These are phyloP conservation scores for Actenoides lindsayi DNA, from an alignment of 2,113 vertebrate genomes.

Conservation along the genomic window DNA sequence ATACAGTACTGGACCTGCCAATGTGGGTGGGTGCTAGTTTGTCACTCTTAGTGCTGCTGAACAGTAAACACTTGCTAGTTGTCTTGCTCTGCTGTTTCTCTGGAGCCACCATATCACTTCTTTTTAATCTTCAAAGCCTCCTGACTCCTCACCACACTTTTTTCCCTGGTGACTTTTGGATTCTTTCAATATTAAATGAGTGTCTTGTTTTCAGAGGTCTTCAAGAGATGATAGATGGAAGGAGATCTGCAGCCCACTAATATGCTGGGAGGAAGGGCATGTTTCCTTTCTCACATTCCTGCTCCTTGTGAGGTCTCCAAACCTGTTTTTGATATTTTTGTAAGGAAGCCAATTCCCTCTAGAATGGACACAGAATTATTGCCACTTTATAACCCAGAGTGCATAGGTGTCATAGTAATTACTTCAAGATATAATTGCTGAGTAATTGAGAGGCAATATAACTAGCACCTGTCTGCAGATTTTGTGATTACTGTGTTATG, in stretches of 20 bases:
- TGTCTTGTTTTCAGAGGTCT: background rate
- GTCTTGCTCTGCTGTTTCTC: background rate
- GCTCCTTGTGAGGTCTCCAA: background rate
- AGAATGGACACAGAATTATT: background rate
- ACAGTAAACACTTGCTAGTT: background rate
- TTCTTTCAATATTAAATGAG: background rate
- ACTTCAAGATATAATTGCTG: conserved; percentile 33
- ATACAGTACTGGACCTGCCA: background rate
- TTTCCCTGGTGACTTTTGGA: background rate
- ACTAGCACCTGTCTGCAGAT: conserved; percentile 53
- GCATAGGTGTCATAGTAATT: background rate
- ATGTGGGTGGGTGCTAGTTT: background rate
- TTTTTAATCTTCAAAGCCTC: background rate
- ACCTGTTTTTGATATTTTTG: background rate
- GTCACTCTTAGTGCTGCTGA: background rate
- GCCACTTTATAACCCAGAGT: background rate
- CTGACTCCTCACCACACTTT: background rate
- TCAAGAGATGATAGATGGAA: background rate
- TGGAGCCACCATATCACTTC: background rate
- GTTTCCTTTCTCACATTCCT: background rate
- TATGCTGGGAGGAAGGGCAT: background rate
- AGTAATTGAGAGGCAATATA: conserved; percentile 21
- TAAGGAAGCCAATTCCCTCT: background rate
- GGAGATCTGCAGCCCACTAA: background rate
- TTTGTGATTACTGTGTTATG: conserved; percentile 33